These are phyloP conservation scores for Proteles cristata DNA, from an alignment of 2,113 vertebrate genomes.

Conservation along the genomic window DNA sequence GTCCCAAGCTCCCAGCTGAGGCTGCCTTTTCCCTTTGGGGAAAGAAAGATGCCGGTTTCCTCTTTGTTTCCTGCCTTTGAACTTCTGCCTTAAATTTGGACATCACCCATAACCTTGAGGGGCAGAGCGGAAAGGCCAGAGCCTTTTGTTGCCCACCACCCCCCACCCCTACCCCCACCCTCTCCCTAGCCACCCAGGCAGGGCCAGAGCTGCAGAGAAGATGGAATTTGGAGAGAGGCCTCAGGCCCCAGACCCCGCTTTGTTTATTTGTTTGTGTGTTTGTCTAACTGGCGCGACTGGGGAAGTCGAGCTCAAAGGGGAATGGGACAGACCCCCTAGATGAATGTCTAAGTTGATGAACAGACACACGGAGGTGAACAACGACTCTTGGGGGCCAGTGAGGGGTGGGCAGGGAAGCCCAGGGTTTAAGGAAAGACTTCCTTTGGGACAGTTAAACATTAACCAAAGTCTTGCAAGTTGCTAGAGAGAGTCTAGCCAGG, in stretches of 20 bases:
- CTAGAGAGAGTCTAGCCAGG: constrained; percentile 88
- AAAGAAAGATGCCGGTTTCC: constrained; percentile 80
- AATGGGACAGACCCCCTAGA: constrained; percentile 66
- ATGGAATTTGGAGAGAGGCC: constrained; percentile 43
- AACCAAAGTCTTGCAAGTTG: constrained; percentile 84
- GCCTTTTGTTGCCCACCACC: constrained; percentile 83
- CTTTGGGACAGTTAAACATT: constrained; percentile 89
- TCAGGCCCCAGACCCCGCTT: neutral
- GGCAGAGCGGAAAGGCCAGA: constrained; percentile 83
- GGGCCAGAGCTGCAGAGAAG: constrained; percentile 64
- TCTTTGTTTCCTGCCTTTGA: constrained; percentile 89
- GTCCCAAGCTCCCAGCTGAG: neutral
- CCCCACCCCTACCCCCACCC: constrained; percentile 34
- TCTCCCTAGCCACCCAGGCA: constrained; percentile 73
- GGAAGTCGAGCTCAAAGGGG: constrained; percentile 67
- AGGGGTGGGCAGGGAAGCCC: constrained; percentile 62
- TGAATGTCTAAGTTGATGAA: constrained; percentile 62
- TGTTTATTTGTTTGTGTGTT: constrained; percentile 83
- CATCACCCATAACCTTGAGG: constrained; percentile 91
- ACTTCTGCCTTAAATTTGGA: constrained; percentile 90
- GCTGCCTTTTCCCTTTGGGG: constrained; percentile 34
- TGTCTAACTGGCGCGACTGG: constrained; percentile 76
- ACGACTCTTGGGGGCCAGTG: constrained; percentile 24
- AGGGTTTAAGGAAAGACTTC: constrained; percentile 83
- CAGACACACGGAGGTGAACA: constrained; percentile 51